Conservation (phyloP, 1,140 invertebrate genomes). For the Drosophila arizonae region DNA sequence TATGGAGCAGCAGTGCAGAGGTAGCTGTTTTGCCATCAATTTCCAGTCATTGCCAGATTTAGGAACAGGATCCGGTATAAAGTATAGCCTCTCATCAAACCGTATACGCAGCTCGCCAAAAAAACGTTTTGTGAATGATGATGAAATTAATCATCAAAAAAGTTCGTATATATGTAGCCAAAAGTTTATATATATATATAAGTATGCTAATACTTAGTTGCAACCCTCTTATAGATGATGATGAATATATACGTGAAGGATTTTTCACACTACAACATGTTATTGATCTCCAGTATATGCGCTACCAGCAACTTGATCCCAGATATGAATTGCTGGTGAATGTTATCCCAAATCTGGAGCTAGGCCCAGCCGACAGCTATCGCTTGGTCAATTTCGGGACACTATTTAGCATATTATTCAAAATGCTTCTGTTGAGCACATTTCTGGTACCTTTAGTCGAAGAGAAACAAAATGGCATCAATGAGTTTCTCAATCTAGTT, state of each 20-base stretch:
- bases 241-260: slow-evolving; percentile 68
- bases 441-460: slow-evolving; percentile 78
- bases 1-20: slow-evolving; percentile 64
- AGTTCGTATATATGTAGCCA: slow-evolving; percentile 27
- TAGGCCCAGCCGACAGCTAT: slow-evolving; percentile 50
- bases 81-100: slow-evolving; percentile 64
- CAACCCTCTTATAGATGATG: slow-evolving; percentile 54
- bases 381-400: slow-evolving; percentile 61
- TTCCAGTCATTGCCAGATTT: slow-evolving; percentile 47
- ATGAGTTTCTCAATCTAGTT: slow-evolving; percentile 74
- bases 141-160: slow-evolving; percentile 63
- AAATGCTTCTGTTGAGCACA: slow-evolving; percentile 63
- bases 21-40: slow-evolving; percentile 59
- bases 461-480: slow-evolving; percentile 79
- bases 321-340: slow-evolving; percentile 58
- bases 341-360: slow-evolving; percentile 64
- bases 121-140: slow-evolving; percentile 73
- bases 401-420: slow-evolving; percentile 63
- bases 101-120: slow-evolving; percentile 60
- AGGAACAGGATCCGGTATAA: slow-evolving; percentile 21
- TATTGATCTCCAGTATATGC: slow-evolving; percentile 67
- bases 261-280: slow-evolving; percentile 67
- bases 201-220: neutral
- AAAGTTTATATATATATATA: too few relatives aligned
- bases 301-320: slow-evolving; percentile 29